Conservation (phyloP, 2,888 invertebrate species). For the Cheilosia vernalis region DNA sequence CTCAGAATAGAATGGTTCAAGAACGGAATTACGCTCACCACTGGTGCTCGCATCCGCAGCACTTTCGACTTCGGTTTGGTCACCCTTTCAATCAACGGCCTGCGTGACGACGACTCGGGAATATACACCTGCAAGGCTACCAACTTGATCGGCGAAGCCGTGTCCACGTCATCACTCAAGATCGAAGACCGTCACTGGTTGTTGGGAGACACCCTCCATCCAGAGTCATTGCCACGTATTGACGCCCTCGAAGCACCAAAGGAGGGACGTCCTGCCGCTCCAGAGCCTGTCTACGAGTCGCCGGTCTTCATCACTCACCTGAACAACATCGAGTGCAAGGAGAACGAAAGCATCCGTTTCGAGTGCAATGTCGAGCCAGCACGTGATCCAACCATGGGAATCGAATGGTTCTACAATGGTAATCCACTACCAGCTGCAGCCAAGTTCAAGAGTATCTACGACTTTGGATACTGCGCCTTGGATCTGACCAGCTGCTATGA, state of each 20-base stretch:
- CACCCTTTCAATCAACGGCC: slow-evolving; percentile 93
- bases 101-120: slow-evolving; percentile 95
- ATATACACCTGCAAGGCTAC: slow-evolving; percentile 97
- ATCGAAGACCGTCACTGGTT: slow-evolving; percentile 95
- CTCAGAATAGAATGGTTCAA: slow-evolving; percentile 96
- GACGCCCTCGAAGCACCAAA: slow-evolving; percentile 93
- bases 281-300: slow-evolving; percentile 91
- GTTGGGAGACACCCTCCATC: slow-evolving; percentile 93
- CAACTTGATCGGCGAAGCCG: slow-evolving; percentile 96
- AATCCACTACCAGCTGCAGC: slow-evolving; percentile 94
- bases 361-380: slow-evolving; percentile 96
- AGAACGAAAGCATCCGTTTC: slow-evolving; percentile 94
- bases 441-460: slow-evolving; percentile 95
- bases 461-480: slow-evolving; percentile 97
- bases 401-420: slow-evolving; percentile 98
- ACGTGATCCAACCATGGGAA: slow-evolving; percentile 94
- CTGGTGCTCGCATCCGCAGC: slow-evolving; percentile 94
- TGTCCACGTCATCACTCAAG: slow-evolving; percentile 95
- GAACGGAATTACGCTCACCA: slow-evolving; percentile 93
- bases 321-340: slow-evolving; percentile 94
- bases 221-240: slow-evolving; percentile 93
- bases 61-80: slow-evolving; percentile 99
- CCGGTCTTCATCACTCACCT: slow-evolving; percentile 96
- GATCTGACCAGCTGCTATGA: slow-evolving; percentile 94
- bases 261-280: slow-evolving; percentile 87